Conservation (phyloP, 2,888 invertebrate species). For the Acleris literana region DNA sequence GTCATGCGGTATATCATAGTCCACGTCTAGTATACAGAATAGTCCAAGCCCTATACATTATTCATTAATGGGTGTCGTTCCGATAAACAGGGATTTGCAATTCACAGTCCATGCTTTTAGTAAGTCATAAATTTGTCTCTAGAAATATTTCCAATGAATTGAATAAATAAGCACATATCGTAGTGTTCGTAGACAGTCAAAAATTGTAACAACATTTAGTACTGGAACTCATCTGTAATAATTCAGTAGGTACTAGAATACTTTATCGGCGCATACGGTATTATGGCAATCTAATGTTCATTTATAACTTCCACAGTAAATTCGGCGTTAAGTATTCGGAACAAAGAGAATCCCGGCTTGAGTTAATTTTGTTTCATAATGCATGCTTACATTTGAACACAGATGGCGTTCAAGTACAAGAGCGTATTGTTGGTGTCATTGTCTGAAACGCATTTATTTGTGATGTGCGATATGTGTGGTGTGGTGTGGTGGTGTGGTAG, state of each 20-base stretch:
- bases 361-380: background rate
- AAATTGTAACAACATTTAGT: background rate
- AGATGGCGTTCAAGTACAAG: no score
- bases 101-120: constrained; percentile 42
- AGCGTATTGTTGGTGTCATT: no score
- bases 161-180: background rate
- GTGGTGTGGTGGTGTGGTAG: background rate
- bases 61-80: constrained; percentile 28
- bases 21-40: constrained; percentile 6
- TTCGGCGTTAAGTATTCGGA: background rate
- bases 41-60: constrained; percentile 13
- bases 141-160: constrained; percentile 4
- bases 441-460: background rate
- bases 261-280: background rate
- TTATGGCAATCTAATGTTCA: constrained; percentile 13
- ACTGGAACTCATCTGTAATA: constrained; percentile 6
- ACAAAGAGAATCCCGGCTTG: background rate
- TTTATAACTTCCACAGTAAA: constrained; percentile 1
- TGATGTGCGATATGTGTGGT: background rate
- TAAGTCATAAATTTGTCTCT: constrained; percentile 35
- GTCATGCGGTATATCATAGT: constrained; percentile 18
- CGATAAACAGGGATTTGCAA: constrained; percentile 40
- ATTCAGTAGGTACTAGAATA: constrained; percentile 11
- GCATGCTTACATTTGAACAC: background rate
- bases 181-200: no score